Percentiles rank a stretch among this genome's conserved stretches.
Conservation (phyloP, 1,140 invertebrate genomes). For the Drosophila pandora region DNA sequence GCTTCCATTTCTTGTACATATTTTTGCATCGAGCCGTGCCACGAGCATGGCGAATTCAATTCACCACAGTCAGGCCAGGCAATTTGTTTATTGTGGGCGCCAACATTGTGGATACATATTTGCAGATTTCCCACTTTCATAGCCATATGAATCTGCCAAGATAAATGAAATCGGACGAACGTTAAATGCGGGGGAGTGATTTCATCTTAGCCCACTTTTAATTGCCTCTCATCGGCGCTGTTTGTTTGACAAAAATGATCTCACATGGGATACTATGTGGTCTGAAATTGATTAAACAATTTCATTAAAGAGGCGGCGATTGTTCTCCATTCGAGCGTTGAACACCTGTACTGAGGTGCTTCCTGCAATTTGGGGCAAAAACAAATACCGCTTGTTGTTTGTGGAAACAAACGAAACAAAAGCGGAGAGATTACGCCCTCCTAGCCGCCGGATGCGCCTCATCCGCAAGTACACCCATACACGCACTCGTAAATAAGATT, state of each 20-base stretch:
- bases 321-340: constrained; percentile 34
- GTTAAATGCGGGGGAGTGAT: constrained; percentile 54
- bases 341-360: constrained; percentile 63
- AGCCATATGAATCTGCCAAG: neutral
- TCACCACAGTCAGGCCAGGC: constrained; percentile 69
- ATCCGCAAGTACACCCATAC: constrained; percentile 52
- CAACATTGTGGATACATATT: constrained; percentile 48
- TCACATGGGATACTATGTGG: constrained; percentile 33
- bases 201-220: constrained; percentile 71
- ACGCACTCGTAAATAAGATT: constrained; percentile 72
- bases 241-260: constrained; percentile 70
- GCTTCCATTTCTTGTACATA: constrained; percentile 4
- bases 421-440: constrained; percentile 28
- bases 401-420: constrained; percentile 52
- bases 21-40: constrained; percentile 59
- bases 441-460: constrained; percentile 39
- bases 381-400: constrained; percentile 56
- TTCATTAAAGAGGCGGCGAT: constrained; percentile 21
- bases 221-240: constrained; percentile 46
- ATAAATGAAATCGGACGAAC: constrained; percentile 2
- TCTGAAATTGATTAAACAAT: constrained; percentile 25
- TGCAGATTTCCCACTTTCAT: constrained; percentile 19
- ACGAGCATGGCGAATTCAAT: constrained; percentile 55
- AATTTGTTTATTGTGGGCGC: constrained; percentile 80
- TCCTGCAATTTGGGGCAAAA: constrained; percentile 76